Percentiles rank a stretch among this genome's conserved stretches.
These are phyloP conservation scores for Peromyscus polionotus DNA, from an alignment of 2,113 vertebrate genomes.

Conservation along the genomic window DNA sequence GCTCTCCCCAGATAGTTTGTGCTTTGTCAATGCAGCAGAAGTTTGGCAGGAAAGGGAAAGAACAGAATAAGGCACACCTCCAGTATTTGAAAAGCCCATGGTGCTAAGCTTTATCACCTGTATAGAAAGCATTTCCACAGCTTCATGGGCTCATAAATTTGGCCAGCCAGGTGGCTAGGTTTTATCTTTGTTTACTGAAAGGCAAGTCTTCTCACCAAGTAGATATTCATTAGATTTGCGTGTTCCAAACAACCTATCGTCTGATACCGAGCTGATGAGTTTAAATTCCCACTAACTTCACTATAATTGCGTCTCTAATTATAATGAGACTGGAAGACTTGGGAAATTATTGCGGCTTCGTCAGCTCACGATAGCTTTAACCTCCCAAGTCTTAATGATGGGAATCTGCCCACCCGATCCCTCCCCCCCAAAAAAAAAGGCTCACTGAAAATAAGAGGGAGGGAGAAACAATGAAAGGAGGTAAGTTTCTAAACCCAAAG, in stretches of 20 bases:
- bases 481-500: not conserved
- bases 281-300: slow-evolving; percentile 50
- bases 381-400: not conserved
- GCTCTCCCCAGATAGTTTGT: not conserved
- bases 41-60: not conserved
- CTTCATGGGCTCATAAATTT: slow-evolving; percentile 5
- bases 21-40: slow-evolving; percentile 18
- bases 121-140: not conserved
- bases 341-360: slow-evolving; percentile 48
- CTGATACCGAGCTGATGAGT: slow-evolving; percentile 53
- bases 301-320: slow-evolving; percentile 44
- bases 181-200: slow-evolving; percentile 60
- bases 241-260: slow-evolving; percentile 62
- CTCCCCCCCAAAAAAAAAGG: not conserved
- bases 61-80: not conserved
- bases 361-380: slow-evolving; percentile 23
- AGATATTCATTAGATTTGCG: slow-evolving; percentile 60
- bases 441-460: not conserved
- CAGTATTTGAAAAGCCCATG: not conserved
- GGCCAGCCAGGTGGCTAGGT: slow-evolving; percentile 13
- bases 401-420: not conserved
- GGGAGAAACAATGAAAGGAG: slow-evolving; percentile 8
- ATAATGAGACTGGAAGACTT: slow-evolving; percentile 41
- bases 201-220: slow-evolving; percentile 49
- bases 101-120: not conserved